Base-by-base conservation (phyloP, 1,140 invertebrate species). In the Temnothorax longispinosus region DNA sequence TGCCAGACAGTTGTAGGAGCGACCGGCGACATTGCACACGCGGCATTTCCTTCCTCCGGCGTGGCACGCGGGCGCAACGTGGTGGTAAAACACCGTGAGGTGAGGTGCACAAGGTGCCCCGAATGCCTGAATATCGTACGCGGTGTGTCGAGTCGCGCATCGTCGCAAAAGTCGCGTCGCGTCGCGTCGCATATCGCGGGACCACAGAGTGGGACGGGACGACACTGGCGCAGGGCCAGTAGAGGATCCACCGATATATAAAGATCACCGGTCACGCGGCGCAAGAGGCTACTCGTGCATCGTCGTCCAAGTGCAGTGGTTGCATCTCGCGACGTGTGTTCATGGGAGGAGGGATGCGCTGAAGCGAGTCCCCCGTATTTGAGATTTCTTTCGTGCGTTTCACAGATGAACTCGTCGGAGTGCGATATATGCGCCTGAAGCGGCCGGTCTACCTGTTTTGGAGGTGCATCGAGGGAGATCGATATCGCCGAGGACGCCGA, bases 181-280 rank as follows among this genome's bases (percentile, higher is more conserved):
- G 10, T 65, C 52, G 64, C 50, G 67, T 56, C 82, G 56, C 50
- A 50, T 27, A 27, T 88, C 81, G 88, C 80, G 67, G 52, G 52
- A 62, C 50, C 65, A 78, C 47, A 80, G 88, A 89, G 89, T 88
- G 86, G 86, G 81, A 87, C 52, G 86, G 80, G 72, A 89, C 69
- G 86, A 41, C 38, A 41, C 74, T 91, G 90, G 90, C 90, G 87
- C 89, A 87, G 90, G 77, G 90, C 90, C 90, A 90, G 84, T 86
- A 87, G 78, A 82, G 77, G 87, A 90, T 90, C 75, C 89, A 77
- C 78, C 56, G 87, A 91, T 90, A 91, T 90, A 91, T 91, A 91
- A 91, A 91, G 90, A 91, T 90, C 89, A 56, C 56, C 87, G 89
- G 78, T 88, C 77, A 84, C 72, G 62, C 87, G 47, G 38, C 41